phyloP scores from a whole-genome alignment of 2,113 vertebrate genomes.

The Heterocephalus glaber region DNA sequence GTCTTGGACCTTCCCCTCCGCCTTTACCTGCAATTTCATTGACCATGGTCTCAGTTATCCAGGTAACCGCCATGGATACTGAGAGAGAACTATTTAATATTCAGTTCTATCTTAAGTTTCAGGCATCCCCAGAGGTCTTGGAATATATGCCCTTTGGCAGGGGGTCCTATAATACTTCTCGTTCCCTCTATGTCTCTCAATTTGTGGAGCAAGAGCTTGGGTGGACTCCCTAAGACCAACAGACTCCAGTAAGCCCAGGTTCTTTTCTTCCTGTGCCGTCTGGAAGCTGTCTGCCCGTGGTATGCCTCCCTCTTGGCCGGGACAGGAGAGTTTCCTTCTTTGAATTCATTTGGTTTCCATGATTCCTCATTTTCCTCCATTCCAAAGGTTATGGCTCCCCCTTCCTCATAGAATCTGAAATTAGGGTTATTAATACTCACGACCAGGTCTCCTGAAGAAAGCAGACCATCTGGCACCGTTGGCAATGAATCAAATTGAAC shows the following conservation, averaged over 20 bases:
- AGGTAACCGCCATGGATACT: neutral
- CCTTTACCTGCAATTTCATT: neutral
- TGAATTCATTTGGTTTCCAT: neutral
- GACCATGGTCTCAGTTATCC: neutral
- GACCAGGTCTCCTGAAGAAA: constrained; percentile 11
- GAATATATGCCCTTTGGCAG: neutral
- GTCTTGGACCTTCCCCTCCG: neutral
- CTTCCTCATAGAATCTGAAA: constrained; percentile 31
- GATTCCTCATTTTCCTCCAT: neutral
- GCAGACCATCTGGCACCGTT: constrained; percentile 61
- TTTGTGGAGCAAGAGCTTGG: neutral
- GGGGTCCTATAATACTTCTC: neutral
- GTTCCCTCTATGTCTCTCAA: neutral
- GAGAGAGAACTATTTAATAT: neutral
- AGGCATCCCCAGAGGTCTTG: neutral
- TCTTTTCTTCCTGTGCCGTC: neutral
- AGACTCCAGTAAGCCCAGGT: neutral
- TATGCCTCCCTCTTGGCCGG: neutral
- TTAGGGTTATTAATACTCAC: constrained; percentile 55
- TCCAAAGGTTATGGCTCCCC: neutral
- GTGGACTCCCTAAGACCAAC: neutral
- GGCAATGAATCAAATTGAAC: constrained; percentile 34
- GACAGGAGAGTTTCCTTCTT: neutral
- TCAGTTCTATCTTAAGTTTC: neutral
- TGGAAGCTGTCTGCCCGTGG: neutral